Base-by-base conservation (phyloP, 2,797 vertebrate species). In the Silurus aristotelis region DNA sequence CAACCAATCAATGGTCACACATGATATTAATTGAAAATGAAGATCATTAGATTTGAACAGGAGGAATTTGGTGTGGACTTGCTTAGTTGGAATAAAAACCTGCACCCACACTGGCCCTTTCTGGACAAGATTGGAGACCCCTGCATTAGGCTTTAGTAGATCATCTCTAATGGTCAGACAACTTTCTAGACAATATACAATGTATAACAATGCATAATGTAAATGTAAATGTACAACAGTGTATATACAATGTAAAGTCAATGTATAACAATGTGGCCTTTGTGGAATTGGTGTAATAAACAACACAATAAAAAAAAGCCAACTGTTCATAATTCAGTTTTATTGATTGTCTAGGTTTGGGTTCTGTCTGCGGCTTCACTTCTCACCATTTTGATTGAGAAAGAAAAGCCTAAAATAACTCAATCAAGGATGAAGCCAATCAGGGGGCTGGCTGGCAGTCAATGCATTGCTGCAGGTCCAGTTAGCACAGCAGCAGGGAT, bases 371-470 rank as follows among this genome's bases (percentile, higher is more conserved):
- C 75, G 80, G 67, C n/a, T 90, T 87, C 25, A 85, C 67, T 80
- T 70, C 81, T 76, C 83, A 83, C 83, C 77, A 3, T 13, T 56
- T 84, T 82, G 52, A 83, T 72, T 27, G 72, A 86, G 84, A 75
- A 55, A 84, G 82, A 48, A 80, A 82, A 83, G 84, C 85, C 84
- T 77, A 43, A 89, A 88, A 89, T 89, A 88, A 87, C 89, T 89
- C 83, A 83, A 89, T 89, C 87, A 85, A 82, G 55, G 63, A 71
- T 73, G 76, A 75, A 67, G 82, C 82, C 77, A 84, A 84, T 66
- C 83, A 70, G 89, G 83, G 66, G 86, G 73, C 78, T 58, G 80
- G 85, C 86, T 87, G 83, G 55, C 72, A 81, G 89, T 85, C 83
- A 82, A 86, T 89, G 86, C 72, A 81, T 72, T 87, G 60, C 82